phyloP scores from a whole-genome alignment of 2,113 vertebrate genomes.

The Carlito syrichta region DNA sequence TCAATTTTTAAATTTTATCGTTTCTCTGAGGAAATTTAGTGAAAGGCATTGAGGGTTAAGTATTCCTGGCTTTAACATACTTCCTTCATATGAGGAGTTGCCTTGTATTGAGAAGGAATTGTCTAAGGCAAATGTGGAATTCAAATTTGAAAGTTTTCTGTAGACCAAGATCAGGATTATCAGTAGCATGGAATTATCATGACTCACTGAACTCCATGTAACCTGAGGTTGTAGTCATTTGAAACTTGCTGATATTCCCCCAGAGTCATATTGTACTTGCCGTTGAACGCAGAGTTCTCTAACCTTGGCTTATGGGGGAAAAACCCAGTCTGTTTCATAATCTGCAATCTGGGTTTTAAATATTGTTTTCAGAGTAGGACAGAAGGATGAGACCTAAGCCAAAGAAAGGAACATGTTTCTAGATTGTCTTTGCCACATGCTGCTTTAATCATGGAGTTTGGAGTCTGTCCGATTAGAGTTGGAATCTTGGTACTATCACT shows the following conservation, averaged over 20 bases:
- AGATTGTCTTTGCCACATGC: constrained; percentile 46
- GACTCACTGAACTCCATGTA: constrained; percentile 60
- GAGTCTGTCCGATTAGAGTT: constrained; percentile 14
- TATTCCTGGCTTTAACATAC: constrained; percentile 2
- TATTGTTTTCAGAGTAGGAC: constrained; percentile 36
- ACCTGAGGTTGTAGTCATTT: constrained; percentile 43
- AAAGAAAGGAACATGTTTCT: constrained; percentile 51
- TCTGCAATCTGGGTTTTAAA: constrained; percentile 56
- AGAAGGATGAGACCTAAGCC: constrained; percentile 52
- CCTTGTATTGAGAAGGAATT: constrained; percentile 11
- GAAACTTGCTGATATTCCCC: constrained; percentile 45
- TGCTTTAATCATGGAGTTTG: constrained; percentile 20
- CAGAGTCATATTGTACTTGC: constrained; percentile 27
- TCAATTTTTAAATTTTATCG: constrained; percentile 10
- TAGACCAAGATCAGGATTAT: constrained; percentile 44
- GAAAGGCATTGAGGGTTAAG: not conserved
- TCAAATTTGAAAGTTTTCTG: constrained; percentile 43
- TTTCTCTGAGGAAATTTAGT: constrained; percentile 9
- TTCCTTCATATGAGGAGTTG: constrained; percentile 21
- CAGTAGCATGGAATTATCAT: constrained; percentile 35
- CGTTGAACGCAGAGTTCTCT: constrained; percentile 61
- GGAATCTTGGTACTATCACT: constrained; percentile 10
- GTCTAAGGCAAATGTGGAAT: constrained; percentile 6
- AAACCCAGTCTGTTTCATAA: constrained; percentile 57
- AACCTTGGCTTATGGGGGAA: constrained; percentile 33